Evolutionary conservation across 2,113 vertebrate species (phyloP).

Genomic region (Pseudopipra pipra): DNA sequence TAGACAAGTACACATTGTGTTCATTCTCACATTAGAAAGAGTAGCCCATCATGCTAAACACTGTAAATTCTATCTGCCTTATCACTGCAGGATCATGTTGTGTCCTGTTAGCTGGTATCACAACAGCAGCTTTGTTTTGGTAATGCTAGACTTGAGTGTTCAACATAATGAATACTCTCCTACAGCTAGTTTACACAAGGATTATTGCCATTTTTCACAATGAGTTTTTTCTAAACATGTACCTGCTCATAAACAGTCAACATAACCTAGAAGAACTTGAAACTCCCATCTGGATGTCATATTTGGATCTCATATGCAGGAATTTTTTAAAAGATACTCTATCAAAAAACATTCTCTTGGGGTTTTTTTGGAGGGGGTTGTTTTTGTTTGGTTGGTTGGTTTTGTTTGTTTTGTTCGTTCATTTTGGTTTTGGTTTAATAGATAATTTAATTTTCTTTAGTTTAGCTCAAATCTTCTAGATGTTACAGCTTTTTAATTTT

Average conservation of each 20-base stretch:
- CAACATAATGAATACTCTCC: constrained; percentile 8
- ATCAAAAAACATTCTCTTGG: background rate
- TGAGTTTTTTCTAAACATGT: background rate
- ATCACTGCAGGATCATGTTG: constrained; percentile 1
- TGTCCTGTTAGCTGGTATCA: constrained; percentile 10
- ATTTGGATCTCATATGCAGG: background rate
- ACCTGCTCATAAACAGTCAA: background rate
- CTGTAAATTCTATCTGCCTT: background rate
- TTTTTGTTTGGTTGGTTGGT: background rate
- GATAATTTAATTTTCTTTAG: background rate
- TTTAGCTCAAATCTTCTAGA: background rate
- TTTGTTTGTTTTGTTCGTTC: background rate
- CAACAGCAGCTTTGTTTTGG: constrained; percentile 10
- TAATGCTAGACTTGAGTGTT: background rate
- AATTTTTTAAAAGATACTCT: background rate
- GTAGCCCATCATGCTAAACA: background rate
- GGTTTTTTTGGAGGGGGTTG: background rate
- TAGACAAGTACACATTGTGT: background rate
- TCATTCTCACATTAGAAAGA: background rate
- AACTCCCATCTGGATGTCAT: background rate
- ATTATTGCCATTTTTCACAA: constrained; percentile 10
- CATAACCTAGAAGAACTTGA: background rate
- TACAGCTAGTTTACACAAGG: background rate
- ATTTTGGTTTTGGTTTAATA: background rate
- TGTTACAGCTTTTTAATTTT: background rate